These are phyloP conservation scores for Caenorhabditis sp. DNA, from an alignment of 2,888 invertebrate species.

Conservation along the genomic window DNA sequence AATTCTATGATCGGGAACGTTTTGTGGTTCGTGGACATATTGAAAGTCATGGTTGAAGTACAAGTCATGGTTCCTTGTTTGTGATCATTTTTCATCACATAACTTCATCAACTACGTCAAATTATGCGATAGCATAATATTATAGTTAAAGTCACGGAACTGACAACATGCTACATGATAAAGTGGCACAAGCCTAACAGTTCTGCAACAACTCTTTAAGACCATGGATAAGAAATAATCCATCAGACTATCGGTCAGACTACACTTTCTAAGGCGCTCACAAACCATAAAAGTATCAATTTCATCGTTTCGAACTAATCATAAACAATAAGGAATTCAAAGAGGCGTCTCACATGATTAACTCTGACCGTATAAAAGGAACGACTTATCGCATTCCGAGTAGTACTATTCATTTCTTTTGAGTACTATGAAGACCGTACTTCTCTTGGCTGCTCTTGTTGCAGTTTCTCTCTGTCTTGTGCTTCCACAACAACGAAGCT, in stretches of 20 bases:
- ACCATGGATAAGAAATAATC: neutral
- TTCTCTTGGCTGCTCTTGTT: conserved; percentile 45
- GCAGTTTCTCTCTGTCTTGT: conserved; percentile 60
- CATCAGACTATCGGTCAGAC: neutral
- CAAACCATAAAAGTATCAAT: conserved; percentile 12
- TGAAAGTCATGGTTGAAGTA: conserved; percentile 5
- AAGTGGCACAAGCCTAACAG: neutral
- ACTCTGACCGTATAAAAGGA: conserved; percentile 38
- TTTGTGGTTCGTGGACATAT: neutral
- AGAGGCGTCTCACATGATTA: conserved; percentile 46
- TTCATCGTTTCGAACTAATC: conserved; percentile 9
- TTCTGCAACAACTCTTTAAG: neutral
- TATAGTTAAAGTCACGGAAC: conserved; percentile 35
- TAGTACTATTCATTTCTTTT: conserved; percentile 13
- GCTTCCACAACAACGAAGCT: conserved; percentile 54
- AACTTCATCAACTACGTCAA: neutral
- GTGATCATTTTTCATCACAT: conserved; percentile 28
- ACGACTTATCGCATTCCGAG: conserved; percentile 6
- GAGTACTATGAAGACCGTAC: conserved; percentile 49
- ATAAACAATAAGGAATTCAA: conserved; percentile 32
- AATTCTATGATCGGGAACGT: neutral
- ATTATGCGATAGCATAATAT: conserved; percentile 24
- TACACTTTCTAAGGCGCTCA: conserved; percentile 14
- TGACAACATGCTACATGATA: neutral
- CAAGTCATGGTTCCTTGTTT: neutral